Evolutionary conservation across 1,140 invertebrate genomes (phyloP).

Genomic region (Heterodera schachtii): DNA sequence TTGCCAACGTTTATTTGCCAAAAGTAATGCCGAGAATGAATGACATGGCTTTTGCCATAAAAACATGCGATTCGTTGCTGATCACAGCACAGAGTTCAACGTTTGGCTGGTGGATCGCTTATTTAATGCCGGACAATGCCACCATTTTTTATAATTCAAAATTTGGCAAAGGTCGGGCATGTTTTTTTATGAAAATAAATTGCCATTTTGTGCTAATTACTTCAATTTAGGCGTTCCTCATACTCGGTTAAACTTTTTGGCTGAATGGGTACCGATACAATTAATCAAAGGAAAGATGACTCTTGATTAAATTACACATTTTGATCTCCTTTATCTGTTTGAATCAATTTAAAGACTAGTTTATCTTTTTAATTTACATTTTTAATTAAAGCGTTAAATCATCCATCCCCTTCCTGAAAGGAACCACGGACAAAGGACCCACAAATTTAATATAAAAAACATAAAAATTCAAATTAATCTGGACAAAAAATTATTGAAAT

Average conservation of each 20-base stretch:
- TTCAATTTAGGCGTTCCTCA: background rate
- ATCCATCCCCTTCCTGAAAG: no score
- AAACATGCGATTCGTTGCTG: slow-evolving; percentile 32
- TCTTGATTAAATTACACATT: background rate
- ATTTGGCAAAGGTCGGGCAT: background rate
- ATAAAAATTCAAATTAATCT: no score
- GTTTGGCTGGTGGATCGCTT: slow-evolving; percentile 42
- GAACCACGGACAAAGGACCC: no score
- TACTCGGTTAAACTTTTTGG: background rate
- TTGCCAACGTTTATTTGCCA: slow-evolving; percentile 15
- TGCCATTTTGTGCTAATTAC: background rate
- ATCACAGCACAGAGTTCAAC: slow-evolving; percentile 33
- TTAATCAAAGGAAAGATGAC: background rate
- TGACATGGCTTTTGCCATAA: slow-evolving; percentile 28
- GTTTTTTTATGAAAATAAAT: background rate
- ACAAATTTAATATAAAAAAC: no score
- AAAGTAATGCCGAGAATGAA: slow-evolving; percentile 27
- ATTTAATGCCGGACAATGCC: slow-evolving; percentile 27
- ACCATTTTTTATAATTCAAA: background rate
- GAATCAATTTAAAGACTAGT: no score
- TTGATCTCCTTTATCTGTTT: no score
- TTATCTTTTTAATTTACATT: no score
- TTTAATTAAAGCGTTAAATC: no score
- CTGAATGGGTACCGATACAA: slow-evolving; percentile 10
- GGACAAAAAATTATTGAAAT: no score